Base-by-base conservation (phyloP, 1,140 invertebrate species). In the Penaeus indicus region DNA sequence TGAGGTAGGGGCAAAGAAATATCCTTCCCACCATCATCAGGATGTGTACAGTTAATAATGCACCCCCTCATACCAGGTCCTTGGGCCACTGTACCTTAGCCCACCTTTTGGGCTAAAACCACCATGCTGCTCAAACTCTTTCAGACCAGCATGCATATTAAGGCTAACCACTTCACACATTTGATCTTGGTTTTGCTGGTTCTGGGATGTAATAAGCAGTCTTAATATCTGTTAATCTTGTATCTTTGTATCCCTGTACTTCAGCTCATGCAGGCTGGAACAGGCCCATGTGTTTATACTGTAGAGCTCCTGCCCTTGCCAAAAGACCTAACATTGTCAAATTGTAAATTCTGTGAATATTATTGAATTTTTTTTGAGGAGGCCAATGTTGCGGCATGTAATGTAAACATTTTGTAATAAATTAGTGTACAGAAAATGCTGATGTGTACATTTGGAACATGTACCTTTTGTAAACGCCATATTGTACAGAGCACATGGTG, bases 341-440 rank as follows among this genome's bases (percentile, higher is more conserved):
- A 89, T 91, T 91, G 90, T 91, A 91, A 91, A 91, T 91, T 91
- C 84, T 91, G 90, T 91, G 90, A 91, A 91, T 91, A 91, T 90
- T 90, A 89, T 88, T 86, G 87, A 88, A 87, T 82, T 86, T 90
- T 87, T 86, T 90, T 64, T 85, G 82, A 86, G 82, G 85, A 83
- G 47, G 85, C 85, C 89, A 86, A 78, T 90, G 67, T 90, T 86
- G 61, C 86, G 89, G 86, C 86, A 78, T 88, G 84, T 89, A 89
- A 47, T 89, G 88, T 89, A 89, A 89, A 91, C 89, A 91, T 90
- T 91, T 87, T 91, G 88, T 90, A 91, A 90, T 82, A 91, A 91
- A 90, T 90, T 91, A 89, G 90, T 91, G 90, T 91, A 91, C 90
- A 91, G 90, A 90, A 90, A 86, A 90, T 84, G 72, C 80, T 88